These are phyloP conservation scores for Bos indicus DNA, from an alignment of 2,113 vertebrate genomes.

Conservation along the genomic window DNA sequence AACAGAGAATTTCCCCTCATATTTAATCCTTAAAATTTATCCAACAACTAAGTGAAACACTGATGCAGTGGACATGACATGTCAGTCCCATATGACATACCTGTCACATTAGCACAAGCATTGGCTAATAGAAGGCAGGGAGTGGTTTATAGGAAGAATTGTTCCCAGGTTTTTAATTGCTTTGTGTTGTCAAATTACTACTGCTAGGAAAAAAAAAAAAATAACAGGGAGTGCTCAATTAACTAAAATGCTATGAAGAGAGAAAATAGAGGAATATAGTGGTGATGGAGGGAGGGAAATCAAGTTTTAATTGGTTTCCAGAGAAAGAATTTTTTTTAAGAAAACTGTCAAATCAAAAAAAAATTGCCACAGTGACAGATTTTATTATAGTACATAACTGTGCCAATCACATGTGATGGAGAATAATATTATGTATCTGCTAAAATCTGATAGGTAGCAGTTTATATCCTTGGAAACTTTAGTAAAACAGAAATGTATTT, in stretches of 20 bases:
- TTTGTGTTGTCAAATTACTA: conserved; percentile 49
- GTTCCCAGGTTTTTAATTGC: conserved; percentile 48
- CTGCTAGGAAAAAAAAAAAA: conserved; percentile 9
- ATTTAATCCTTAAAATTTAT: conserved; percentile 5
- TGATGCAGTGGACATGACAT: conserved; percentile 42
- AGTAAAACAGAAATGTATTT: conserved; percentile 38
- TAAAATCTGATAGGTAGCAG: conserved; percentile 47
- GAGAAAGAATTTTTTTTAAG: not conserved
- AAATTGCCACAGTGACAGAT: conserved; percentile 36
- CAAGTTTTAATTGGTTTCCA: conserved; percentile 61
- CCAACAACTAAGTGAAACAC: conserved; percentile 8
- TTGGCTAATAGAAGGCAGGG: not conserved
- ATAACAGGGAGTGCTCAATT: not conserved
- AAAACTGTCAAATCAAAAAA: conserved; percentile 34
- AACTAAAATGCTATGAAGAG: not conserved
- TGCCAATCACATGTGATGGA: conserved; percentile 62
- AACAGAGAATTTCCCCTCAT: not conserved
- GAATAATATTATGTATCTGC: conserved; percentile 37
- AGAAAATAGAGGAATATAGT: not conserved
- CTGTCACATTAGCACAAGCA: conserved; percentile 38
- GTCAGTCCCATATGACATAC: not conserved
- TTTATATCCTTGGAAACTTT: conserved; percentile 36
- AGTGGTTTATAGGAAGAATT: conserved; percentile 13
- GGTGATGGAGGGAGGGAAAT: not conserved
- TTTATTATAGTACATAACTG: conserved; percentile 47